phyloP scores from a whole-genome alignment of 2,113 vertebrate species.

The Myocastor coypus region DNA sequence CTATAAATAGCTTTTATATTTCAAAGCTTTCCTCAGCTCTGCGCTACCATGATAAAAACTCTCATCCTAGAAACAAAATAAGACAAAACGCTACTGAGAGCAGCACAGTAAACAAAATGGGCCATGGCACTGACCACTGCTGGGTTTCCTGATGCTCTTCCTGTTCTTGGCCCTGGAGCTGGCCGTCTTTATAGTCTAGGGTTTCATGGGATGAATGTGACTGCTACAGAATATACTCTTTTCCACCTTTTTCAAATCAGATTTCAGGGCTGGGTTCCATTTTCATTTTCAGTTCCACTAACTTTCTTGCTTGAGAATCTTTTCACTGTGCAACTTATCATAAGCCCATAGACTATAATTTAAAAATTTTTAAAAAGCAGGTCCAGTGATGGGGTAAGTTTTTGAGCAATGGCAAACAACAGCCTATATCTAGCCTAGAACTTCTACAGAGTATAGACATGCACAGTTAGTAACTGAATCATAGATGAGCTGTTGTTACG shows the following conservation, averaged over 20 bases:
- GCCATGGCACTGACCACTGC: not conserved
- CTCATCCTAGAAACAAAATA: not conserved
- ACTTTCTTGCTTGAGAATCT: conserved; percentile 30
- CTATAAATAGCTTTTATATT: not conserved
- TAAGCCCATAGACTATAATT: not conserved
- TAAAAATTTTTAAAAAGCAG: not conserved
- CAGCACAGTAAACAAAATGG: not conserved
- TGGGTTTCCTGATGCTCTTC: not conserved
- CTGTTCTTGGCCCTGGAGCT: not conserved
- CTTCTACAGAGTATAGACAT: not conserved
- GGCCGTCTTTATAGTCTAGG: not conserved
- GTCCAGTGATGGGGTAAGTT: not conserved
- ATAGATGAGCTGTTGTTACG: not conserved
- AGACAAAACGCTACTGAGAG: not conserved
- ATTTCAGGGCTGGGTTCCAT: not conserved
- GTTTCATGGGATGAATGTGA: not conserved
- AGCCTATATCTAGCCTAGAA: not conserved
- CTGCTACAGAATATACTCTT: not conserved
- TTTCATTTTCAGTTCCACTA: conserved; percentile 24
- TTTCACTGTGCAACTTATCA: not conserved
- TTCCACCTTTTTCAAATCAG: not conserved
- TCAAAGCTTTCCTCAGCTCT: not conserved
- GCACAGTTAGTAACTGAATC: conserved; percentile 34
- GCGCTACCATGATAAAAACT: not conserved
- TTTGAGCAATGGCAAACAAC: not conserved